phyloP scores from a whole-genome alignment of 2,888 invertebrate genomes.

The Crematogaster levior region DNA sequence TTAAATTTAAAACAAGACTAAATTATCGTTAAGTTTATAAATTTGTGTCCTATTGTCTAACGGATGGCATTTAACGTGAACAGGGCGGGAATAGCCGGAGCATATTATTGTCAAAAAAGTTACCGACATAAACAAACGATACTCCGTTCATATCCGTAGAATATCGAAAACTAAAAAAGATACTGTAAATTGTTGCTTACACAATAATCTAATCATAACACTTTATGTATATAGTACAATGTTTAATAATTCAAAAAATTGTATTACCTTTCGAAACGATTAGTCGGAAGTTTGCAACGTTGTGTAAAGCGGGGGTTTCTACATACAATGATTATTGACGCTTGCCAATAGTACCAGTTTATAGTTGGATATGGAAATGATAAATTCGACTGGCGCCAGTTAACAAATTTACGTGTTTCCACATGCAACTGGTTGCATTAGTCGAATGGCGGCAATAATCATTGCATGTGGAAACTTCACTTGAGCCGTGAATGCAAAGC shows the following conservation, averaged over 20 bases:
- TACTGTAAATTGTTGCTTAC: conserved; percentile 17
- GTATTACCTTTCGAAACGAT: conserved; percentile 7
- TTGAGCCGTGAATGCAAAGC: background rate
- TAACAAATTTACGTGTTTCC: no score
- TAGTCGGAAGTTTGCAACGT: conserved; percentile 16
- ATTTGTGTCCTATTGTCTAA: conserved; percentile 19
- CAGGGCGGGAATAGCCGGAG: background rate
- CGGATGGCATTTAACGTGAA: conserved; percentile 20
- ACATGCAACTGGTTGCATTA: no score
- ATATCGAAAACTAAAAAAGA: conserved; percentile 28
- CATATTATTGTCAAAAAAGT: conserved; percentile 48
- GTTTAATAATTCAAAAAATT: conserved; percentile 3
- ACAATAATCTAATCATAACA: conserved; percentile 29
- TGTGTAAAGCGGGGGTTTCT: no score
- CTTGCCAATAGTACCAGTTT: no score
- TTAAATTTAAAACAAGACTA: background rate
- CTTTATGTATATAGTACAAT: background rate
- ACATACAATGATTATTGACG: no score
- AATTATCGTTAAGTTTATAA: conserved; percentile 14
- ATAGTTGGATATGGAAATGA: no score
- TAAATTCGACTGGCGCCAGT: no score
- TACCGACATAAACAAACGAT: conserved; percentile 14
- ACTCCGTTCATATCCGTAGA: background rate
- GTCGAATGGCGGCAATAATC: no score
- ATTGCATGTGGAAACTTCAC: no score